Base-by-base conservation (phyloP, 1,140 invertebrate species). In the Diabrotica virgifera region DNA sequence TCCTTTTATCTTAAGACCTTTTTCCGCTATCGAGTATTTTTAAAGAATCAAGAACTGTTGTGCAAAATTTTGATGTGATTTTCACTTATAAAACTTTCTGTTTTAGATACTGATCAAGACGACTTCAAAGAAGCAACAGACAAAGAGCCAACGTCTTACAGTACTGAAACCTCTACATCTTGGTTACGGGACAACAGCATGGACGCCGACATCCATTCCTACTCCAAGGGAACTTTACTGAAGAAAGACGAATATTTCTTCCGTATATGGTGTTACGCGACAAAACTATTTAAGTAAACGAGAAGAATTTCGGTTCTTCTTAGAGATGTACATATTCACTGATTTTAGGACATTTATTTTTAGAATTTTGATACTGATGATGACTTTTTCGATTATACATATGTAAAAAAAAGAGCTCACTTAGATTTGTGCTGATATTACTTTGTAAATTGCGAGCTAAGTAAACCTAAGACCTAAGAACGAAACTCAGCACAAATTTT, bases 241-340 rank as follows among this genome's bases (percentile, higher is more conserved):
- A 84, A 91, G 66, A 86, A 89, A 73, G 92, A 95, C 76, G 94
- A 96, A 82, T 96, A 96, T 82, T 96, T 96, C 87, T 96, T 96
- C 87, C 86, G 91, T 66, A 91, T 96, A 79, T 94, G 91, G 91
- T 89, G 89, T 79, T 91, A 93, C 72, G 90, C 91, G 59, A 89
- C 89, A 71, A 87, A 91, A 78, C 82, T 94, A 50, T 94, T 94
- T 80, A 86, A 90, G 80, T 89, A 86, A 84, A 69, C 13, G 9
- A 50, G 14, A 46, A 60, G 50, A 66, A 13, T 12, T 36, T 24
- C 9, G 24, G 37, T 51, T 36, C 59, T 59, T 40, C 40, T 38
- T 12, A 53, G 24, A 68, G 57, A 54, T 65, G 52, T 51, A 68
- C 46, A 65, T 55, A 59, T 64, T 64, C 40, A 51, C 56, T 67